phyloP scores from a whole-genome alignment of 2,888 invertebrate species.

The Drosophila nigritarsus region DNA sequence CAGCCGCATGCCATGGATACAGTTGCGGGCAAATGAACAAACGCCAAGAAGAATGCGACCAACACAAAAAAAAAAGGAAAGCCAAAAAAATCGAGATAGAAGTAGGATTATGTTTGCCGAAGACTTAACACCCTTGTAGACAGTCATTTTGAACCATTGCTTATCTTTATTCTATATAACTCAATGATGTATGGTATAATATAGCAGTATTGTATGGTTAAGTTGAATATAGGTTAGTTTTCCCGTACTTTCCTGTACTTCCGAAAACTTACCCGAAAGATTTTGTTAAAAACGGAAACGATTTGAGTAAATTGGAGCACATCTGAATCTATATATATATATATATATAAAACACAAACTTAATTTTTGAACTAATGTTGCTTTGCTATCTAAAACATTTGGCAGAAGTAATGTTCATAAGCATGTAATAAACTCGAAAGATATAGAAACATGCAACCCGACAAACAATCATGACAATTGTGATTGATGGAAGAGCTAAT shows the following conservation, averaged over 20 bases:
- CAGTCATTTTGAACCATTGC: neutral
- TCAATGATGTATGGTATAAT: too few relatives aligned
- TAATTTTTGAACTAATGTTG: neutral
- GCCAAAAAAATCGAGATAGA: neutral
- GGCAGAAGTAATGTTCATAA: neutral
- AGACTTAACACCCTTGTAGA: neutral
- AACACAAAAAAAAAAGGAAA: constrained; percentile 19
- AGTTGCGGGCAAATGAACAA: constrained; percentile 79
- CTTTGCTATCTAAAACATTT: too few relatives aligned
- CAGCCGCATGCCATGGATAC: constrained; percentile 62
- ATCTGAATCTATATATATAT: neutral
- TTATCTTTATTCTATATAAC: neutral
- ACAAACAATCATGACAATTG: neutral
- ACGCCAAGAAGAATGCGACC: constrained; percentile 73
- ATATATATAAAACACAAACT: too few relatives aligned
- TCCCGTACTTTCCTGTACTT: too few relatives aligned
- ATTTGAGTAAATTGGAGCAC: too few relatives aligned
- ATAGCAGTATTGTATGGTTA: too few relatives aligned
- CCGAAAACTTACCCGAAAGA: too few relatives aligned
- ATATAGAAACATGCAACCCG: neutral
- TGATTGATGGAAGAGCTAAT: neutral
- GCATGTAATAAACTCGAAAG: neutral
- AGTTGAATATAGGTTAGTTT: too few relatives aligned
- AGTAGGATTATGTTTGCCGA: neutral
- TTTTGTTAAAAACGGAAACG: too few relatives aligned